These are phyloP conservation scores for Protobothrops flavoviridis DNA, from an alignment of 2,113 vertebrate genomes.

Conservation along the genomic window DNA sequence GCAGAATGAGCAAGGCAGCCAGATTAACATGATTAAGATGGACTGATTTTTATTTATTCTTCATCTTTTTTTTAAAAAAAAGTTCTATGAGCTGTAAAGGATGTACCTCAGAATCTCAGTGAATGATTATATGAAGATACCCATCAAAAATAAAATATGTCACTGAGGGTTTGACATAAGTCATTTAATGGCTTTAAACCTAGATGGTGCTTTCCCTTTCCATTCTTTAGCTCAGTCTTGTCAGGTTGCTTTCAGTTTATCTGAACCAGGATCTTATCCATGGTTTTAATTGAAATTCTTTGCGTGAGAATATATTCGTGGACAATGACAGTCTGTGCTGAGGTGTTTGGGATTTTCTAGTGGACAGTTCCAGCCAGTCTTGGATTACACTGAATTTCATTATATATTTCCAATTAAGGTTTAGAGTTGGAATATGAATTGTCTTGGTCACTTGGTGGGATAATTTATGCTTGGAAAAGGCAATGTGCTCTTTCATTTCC, in stretches of 20 bases:
- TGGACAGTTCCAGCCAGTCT: not conserved
- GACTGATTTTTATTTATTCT: not conserved
- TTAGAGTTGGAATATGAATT: not conserved
- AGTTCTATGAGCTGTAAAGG: not conserved
- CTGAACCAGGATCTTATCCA: not conserved
- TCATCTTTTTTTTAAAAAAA: not conserved
- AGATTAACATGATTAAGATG: not conserved
- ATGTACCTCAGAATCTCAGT: not conserved
- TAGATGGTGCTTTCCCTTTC: not conserved
- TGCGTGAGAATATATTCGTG: not conserved
- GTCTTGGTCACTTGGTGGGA: not conserved
- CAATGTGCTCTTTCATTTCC: not conserved
- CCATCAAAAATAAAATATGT: not conserved
- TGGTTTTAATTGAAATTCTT: not conserved
- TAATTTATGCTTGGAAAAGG: not conserved
- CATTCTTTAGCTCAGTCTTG: not conserved
- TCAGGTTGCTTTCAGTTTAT: not conserved
- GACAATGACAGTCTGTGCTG: not conserved
- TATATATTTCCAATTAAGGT: not conserved
- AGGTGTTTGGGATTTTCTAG: not conserved
- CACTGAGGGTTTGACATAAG: not conserved
- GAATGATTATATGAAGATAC: not conserved
- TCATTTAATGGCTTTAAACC: not conserved
- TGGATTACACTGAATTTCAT: not conserved
- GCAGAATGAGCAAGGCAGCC: not conserved